phyloP scores from a whole-genome alignment of 2,888 invertebrate genomes.

The Metopia argyrocephala region DNA sequence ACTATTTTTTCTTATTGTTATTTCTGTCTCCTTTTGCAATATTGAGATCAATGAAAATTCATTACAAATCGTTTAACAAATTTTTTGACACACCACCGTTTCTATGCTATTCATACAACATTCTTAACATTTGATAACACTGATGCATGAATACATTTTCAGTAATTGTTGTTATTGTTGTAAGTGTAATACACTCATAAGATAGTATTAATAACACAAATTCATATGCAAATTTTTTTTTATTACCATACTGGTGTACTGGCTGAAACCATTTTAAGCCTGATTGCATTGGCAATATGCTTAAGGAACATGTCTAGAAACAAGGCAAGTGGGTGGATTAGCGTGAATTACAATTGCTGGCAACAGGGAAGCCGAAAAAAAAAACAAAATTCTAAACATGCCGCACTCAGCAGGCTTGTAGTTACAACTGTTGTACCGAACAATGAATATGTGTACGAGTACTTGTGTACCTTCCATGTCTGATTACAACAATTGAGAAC shows the following conservation, averaged over 20 bases:
- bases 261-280: conserved; percentile 29
- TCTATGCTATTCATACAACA: conserved; percentile 32
- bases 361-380: conserved; percentile 46
- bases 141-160: conserved; percentile 17
- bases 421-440: conserved; percentile 23
- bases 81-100: conserved; percentile 53
- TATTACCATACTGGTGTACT: background rate
- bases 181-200: conserved; percentile 25
- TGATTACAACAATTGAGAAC: conserved; percentile 59
- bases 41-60: conserved; percentile 30
- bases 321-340: conserved; percentile 67
- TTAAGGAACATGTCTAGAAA: conserved; percentile 54
- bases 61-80: conserved; percentile 64
- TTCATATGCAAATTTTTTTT: conserved; percentile 67
- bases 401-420: conserved; percentile 60
- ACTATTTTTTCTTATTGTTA: background rate
- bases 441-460: conserved; percentile 47
- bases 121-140: conserved; percentile 49
- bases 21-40: background rate
- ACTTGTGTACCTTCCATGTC: conserved; percentile 36
- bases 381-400: conserved; percentile 54
- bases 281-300: conserved; percentile 44
- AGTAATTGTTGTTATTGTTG: background rate
- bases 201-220: conserved; percentile 65
- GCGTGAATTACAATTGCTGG: conserved; percentile 67